A percentile compares a stretch with the other conserved stretches of the same genome.
Conservation (phyloP, 2,888 invertebrate species). For the Coelogynopora nodosa region DNA sequence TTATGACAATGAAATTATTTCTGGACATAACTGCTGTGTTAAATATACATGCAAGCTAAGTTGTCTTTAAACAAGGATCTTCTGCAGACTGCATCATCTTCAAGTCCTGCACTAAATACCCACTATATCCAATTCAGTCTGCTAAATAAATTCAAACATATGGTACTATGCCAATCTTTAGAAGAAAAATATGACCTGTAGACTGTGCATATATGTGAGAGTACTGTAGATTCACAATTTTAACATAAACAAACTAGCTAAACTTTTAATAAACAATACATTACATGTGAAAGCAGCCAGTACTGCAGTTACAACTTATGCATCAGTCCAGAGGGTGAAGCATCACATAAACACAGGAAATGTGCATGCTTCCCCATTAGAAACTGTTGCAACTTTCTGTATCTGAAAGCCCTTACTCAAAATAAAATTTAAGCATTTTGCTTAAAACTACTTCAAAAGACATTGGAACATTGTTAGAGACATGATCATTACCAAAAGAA, state of each 20-base stretch:
- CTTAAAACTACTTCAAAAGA: neutral
- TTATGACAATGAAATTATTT: no score
- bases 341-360: neutral
- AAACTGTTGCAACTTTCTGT: neutral
- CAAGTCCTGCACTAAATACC: neutral
- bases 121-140: neutral
- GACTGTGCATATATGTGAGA: no score
- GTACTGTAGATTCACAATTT: no score
- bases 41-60: conserved; percentile 46
- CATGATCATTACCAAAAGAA: neutral
- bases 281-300: neutral
- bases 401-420: neutral
- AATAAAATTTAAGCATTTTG: neutral
- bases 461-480: neutral
- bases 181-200: neutral
- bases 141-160: neutral
- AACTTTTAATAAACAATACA: neutral
- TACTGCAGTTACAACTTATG: neutral
- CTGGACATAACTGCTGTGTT: no score
- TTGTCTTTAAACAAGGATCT: conserved; percentile 48
- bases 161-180: neutral
- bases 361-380: neutral
- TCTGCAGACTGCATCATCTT: conserved; percentile 36
- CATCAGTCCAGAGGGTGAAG: neutral
- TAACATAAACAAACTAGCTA: no score